Evolutionary conservation across 2,113 vertebrate genomes (phyloP).

Genomic region (Mugil cephalus): DNA sequence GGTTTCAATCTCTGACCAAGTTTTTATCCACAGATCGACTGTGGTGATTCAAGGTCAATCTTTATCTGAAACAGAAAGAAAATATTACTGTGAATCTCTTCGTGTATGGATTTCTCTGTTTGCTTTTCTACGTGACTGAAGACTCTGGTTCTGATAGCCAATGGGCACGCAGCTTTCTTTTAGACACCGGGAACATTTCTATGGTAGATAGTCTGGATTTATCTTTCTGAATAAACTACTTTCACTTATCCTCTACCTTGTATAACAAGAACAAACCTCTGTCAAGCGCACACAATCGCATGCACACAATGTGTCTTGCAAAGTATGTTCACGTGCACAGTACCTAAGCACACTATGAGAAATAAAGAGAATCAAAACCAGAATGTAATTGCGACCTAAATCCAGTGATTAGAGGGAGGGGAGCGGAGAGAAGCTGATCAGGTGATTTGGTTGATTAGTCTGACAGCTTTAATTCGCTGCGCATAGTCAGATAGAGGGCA

Average conservation of each 20-base stretch:
- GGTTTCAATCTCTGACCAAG: too few species aligned
- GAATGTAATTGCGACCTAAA: conserved; percentile 61
- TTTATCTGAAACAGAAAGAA: too few species aligned
- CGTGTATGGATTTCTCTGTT: too few species aligned
- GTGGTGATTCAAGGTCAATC: too few species aligned
- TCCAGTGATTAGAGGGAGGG: conserved; percentile 53
- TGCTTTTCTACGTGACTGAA: too few species aligned
- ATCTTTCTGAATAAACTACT: not conserved
- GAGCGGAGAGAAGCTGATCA: conserved; percentile 55
- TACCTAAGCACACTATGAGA: conserved; percentile 13
- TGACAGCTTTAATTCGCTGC: conserved; percentile 47
- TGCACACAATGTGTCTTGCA: not conserved
- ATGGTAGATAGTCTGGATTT: not conserved
- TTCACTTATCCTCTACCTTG: conserved; percentile 2
- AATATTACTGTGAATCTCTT: too few species aligned
- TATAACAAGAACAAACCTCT: conserved; percentile 12
- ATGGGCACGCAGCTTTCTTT: too few species aligned
- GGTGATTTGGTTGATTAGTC: conserved; percentile 70
- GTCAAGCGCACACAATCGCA: not conserved
- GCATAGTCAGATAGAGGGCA: conserved; percentile 45
- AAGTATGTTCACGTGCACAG: conserved; percentile 30
- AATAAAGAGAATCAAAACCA: conserved; percentile 50
- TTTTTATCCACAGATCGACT: too few species aligned
- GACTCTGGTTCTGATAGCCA: too few species aligned
- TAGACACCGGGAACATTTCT: too few species aligned